Base-by-base conservation (phyloP, 2,888 invertebrate species). In the Drosophila hamatofila region DNA sequence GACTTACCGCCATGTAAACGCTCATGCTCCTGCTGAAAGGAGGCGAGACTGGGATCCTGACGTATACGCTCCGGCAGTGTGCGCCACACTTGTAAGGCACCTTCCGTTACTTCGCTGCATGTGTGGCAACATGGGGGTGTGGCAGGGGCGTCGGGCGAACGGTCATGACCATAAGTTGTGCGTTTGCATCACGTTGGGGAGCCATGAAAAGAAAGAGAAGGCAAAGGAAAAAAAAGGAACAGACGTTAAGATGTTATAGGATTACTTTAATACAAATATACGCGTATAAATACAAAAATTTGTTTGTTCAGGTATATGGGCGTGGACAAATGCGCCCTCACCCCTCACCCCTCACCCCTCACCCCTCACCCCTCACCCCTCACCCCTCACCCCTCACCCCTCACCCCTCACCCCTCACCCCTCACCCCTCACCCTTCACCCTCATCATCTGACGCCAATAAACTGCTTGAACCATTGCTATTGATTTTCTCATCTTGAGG, bases 31-130 rank as follows among this genome's bases (percentile, higher is more conserved):
- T 93, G 92, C 18, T 92, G 93, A 85, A 95, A 96, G 8, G 94
- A 94, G 51, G 95, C 95, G 82, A 96, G 91, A 35, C 94, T 94
- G 0, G 96, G 95, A 90, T 96, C 96, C 80, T 94, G 93, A 80
- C 95, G 95, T 91, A 96, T 95, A 74, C 94, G 94, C 81, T 95
- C 95, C 1, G 96, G 96, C 30, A 96, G 92, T 60, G 94, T 94
- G 77, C 94, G 92, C 96, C 96, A 96, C 59, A 95, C 94, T 81
- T 95, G 95, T 81, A 95, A 90, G 70, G 94, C 94, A 72, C 95
- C 95, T 58, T 95, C 95, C 21, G 95, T 95, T 78, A 95, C 93
- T 90, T 95, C 95, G 91, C 92, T 92, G 82, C 54, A 87, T 81
- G 58, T 61, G 70, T 56, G 46, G 25, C 16, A 33, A 33, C 2